Percentiles rank a stretch among this genome's conserved stretches.
Conservation (phyloP, 2,113 vertebrate species). For the Cacatua alba region DNA sequence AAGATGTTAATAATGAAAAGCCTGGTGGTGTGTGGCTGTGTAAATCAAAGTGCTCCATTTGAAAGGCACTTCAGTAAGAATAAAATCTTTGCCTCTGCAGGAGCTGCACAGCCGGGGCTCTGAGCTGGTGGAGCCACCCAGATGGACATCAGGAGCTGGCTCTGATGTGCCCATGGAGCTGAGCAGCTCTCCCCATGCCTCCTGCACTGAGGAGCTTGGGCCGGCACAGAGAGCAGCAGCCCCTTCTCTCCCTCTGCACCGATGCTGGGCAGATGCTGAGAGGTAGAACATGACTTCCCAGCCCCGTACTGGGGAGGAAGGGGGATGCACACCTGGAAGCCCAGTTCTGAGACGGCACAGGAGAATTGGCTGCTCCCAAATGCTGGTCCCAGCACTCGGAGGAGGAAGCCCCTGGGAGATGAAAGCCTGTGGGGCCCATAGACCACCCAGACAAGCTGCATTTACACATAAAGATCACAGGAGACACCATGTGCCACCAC, state of each 20-base stretch:
- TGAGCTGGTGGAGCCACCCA: not conserved
- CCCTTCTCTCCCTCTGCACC: not conserved
- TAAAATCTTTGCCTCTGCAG: not conserved
- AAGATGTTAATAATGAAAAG: not conserved
- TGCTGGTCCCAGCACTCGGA: not conserved
- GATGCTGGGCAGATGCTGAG: not conserved
- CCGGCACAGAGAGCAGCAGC: not conserved
- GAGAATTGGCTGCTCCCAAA: not conserved
- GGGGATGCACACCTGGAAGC: not conserved
- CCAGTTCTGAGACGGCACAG: not conserved
- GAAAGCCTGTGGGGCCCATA: not conserved
- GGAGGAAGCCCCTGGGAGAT: not conserved
- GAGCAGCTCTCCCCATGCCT: not conserved
- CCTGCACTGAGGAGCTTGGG: not conserved
- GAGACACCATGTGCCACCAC: not conserved
- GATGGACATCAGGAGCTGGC: not conserved
- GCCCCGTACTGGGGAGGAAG: not conserved
- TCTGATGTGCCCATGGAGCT: not conserved
- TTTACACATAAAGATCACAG: not conserved
- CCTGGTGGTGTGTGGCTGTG: not conserved
- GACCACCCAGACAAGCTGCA: not conserved
- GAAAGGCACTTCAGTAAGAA: slow-evolving; percentile 7
- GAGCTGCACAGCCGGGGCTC: not conserved
- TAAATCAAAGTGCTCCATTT: not conserved
- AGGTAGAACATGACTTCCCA: not conserved